Base-by-base conservation (phyloP, 1,140 invertebrate genomes). In the Drosophila burlai region DNA sequence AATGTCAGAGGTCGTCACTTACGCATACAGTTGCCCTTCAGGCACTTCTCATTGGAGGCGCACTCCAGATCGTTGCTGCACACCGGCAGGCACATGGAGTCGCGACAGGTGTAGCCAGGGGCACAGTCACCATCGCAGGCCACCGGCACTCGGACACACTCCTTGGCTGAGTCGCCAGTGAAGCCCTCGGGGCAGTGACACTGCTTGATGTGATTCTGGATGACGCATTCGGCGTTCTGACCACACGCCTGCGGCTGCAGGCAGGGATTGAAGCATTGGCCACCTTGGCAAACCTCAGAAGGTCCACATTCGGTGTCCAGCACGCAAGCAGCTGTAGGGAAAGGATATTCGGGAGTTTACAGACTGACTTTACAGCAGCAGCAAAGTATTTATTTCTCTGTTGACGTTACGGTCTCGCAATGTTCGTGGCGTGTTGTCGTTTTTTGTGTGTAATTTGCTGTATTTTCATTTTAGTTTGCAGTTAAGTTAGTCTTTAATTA, bases 21-120 rank as follows among this genome's bases (percentile, higher is more conserved):
- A 97, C 96, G 93, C 62, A 97, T 95, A 86, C 97, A 98, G 80
- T 95, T 96, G 60, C 95, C 96, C 82, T 95, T 94, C 6, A 97
- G 93, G 93, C 98, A 98, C 93, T 97, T 97, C 93, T 98, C 97
- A 90, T 98, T 98, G 54, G 97, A 94, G n/a, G 97, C 97, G 93
- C 98, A 98, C 61, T 97, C 95, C 74, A 96, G 95, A 92, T 98
- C 97, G n/a, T 89, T 93, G 31, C 93, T 92, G 86, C 98, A 98
- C 29, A 94, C 94, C 0, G 96, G 96, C 46, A 96, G 92, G 86
- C 97, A 98, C 79, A 97, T 95, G 45, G 96, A 96, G 81, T 97
- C 95, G 65, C 95, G 94, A 83, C 97, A 98, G 10, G 94, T 94
- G 74, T 95, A 95, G 6, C 95, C 95, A 29, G 94, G 83, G 55